Evolutionary conservation across 2,113 vertebrate species (phyloP).

Genomic region (Recurvirostra avosetta): DNA sequence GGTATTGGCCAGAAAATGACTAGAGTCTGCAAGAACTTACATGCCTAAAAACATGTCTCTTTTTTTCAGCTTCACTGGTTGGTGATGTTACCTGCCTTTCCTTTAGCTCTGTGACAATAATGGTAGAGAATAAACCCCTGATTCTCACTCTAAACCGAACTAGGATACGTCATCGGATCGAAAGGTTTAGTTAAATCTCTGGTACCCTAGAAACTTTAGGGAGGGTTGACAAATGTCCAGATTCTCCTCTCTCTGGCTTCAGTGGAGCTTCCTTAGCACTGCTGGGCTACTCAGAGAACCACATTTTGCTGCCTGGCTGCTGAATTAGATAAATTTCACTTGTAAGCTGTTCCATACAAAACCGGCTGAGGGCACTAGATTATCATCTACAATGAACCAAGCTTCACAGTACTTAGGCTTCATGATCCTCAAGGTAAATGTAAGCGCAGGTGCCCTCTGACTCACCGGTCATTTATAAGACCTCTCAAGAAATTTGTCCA

Average conservation of each 20-base stretch:
- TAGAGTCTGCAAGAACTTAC: background rate
- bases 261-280: background rate
- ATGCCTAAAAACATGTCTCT: background rate
- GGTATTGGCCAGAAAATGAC: background rate
- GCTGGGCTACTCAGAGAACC: background rate
- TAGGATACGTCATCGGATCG: background rate
- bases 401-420: background rate
- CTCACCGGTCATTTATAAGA: background rate
- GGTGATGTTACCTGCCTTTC: background rate
- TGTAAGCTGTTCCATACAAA: background rate
- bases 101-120: background rate
- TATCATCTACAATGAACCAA: background rate
- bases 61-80: background rate
- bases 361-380: conserved; percentile 30
- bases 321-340: background rate
- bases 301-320: background rate
- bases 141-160: background rate
- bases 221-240: background rate
- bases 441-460: background rate
- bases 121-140: background rate
- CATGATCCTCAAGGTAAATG: background rate
- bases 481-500: background rate
- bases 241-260: background rate
- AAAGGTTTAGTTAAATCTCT: background rate
- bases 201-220: background rate